These are phyloP conservation scores for Rhabdomys dilectus DNA, from an alignment of 2,113 vertebrate species.

Conservation along the genomic window DNA sequence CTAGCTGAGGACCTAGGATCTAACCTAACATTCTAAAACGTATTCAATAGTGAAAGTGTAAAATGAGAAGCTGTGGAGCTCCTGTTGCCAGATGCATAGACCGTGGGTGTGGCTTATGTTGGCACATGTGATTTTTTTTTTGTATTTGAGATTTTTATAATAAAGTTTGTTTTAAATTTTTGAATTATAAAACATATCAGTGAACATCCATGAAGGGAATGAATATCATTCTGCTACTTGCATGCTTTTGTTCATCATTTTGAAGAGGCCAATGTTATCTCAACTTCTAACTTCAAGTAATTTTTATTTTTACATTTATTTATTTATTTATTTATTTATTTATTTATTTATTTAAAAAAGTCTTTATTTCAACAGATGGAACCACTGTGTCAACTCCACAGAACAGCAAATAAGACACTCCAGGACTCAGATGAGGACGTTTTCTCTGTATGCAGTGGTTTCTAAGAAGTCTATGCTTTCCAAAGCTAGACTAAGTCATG, in stretches of 20 bases:
- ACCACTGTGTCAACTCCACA: background rate
- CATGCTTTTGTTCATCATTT: background rate
- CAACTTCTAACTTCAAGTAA: background rate
- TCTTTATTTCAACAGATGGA: constrained; percentile 5
- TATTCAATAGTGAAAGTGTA: background rate
- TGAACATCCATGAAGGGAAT: background rate
- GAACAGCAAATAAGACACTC: background rate
- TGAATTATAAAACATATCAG: background rate
- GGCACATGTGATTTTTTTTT: background rate
- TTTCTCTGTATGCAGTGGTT: background rate
- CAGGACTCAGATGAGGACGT: background rate
- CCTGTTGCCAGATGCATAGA: background rate
- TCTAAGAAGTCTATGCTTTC: background rate
- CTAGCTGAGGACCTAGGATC: background rate
- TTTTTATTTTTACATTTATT: background rate
- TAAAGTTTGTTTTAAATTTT: background rate
- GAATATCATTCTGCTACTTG: background rate
- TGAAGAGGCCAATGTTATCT: background rate
- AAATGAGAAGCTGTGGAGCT: background rate
- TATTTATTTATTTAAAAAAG: background rate
- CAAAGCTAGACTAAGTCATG: background rate
- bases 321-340: background rate
- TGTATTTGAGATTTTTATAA: background rate
- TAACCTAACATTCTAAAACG: background rate
- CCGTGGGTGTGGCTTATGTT: background rate